Evolutionary conservation across 2,797 vertebrate species (phyloP).

Genomic region (Eupleurogrammus muticus): DNA sequence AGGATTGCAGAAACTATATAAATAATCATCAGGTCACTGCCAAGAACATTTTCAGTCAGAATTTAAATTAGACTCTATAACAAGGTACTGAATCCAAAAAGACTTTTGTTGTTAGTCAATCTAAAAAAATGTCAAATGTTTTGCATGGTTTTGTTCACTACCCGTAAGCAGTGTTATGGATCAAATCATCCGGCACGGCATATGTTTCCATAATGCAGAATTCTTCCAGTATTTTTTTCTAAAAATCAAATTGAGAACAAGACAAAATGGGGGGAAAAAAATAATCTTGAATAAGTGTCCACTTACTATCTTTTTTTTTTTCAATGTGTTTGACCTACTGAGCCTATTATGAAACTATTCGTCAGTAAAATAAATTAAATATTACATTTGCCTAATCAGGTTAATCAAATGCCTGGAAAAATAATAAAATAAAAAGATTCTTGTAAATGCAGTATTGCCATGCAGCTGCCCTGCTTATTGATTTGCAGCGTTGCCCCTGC

Average conservation of each 20-base stretch:
- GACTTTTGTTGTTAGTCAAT: neutral
- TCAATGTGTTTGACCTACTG: neutral
- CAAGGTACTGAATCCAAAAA: no score
- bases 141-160: neutral
- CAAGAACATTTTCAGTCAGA: neutral
- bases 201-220: no score
- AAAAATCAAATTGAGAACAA: no score
- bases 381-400: neutral
- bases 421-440: neutral
- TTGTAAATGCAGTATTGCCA: neutral
- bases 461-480: neutral
- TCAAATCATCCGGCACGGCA: neutral
- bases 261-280: neutral
- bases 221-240: no score
- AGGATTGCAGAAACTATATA: slow-evolving; percentile 17
- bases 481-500: slow-evolving; percentile 9
- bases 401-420: neutral
- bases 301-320: neutral
- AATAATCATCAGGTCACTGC: neutral
- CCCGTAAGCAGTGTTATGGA: neutral
- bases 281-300: neutral
- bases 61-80: neutral
- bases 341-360: no score
- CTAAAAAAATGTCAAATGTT: neutral
- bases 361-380: neutral